phyloP scores from a whole-genome alignment of 2,113 vertebrate genomes.

The Salvelinus namaycush region DNA sequence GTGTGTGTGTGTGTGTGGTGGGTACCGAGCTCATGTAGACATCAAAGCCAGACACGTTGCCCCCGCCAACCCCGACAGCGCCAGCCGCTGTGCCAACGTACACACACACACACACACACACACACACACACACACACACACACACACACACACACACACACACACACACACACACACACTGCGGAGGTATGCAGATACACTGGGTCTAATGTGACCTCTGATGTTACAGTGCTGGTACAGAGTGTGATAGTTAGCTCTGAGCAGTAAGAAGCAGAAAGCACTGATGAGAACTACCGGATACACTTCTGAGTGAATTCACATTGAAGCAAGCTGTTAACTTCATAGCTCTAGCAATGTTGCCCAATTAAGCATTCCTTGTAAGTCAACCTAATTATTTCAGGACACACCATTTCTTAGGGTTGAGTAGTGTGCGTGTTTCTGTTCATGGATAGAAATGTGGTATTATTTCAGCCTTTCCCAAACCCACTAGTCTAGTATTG shows the following conservation, averaged over 20 bases:
- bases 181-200: not conserved
- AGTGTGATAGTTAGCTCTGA: too few species aligned
- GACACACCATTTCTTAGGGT: too few species aligned
- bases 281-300: not conserved
- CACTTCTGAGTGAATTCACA: not conserved
- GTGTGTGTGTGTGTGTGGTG: not conserved
- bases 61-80: not conserved
- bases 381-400: too few species aligned
- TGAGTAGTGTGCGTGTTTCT: too few species aligned
- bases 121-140: too few species aligned
- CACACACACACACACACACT: not conserved
- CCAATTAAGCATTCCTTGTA: too few species aligned
- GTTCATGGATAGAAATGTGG: too few species aligned
- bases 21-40: slow-evolving; percentile 14
- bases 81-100: not conserved
- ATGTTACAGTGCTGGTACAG: too few species aligned
- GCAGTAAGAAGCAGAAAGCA: too few species aligned
- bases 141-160: not conserved
- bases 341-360: not conserved
- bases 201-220: not conserved
- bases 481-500: too few species aligned
- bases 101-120: not conserved
- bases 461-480: too few species aligned
- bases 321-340: not conserved
- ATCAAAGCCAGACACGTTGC: slow-evolving; percentile 28